Evolutionary conservation across 1,140 invertebrate species (phyloP).

Genomic region (Drosophila kurseongensis): DNA sequence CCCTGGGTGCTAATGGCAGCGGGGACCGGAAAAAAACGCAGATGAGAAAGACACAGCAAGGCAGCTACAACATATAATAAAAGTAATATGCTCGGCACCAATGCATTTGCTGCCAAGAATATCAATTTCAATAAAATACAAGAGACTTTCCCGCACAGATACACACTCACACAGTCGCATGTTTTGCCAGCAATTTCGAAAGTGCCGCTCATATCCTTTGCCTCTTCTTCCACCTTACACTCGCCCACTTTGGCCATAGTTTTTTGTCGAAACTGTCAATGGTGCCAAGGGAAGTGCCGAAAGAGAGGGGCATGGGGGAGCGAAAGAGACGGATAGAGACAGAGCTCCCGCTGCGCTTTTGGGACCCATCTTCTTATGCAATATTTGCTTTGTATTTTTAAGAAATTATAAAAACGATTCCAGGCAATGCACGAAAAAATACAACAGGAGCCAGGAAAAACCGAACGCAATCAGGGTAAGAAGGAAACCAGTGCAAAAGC

Average conservation of each 20-base stretch:
- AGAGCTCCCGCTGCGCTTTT: conserved; percentile 64
- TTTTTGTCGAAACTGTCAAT: conserved; percentile 81
- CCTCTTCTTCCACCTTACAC: conserved; percentile 42
- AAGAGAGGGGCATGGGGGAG: not conserved
- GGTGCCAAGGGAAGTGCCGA: conserved; percentile 67
- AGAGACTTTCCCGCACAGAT: conserved; percentile 44
- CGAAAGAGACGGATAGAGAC: conserved; percentile 1
- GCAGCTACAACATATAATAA: conserved; percentile 77
- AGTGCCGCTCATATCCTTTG: conserved; percentile 55
- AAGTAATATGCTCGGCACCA: conserved; percentile 81
- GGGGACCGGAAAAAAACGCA: conserved; percentile 18
- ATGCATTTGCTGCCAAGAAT: conserved; percentile 80
- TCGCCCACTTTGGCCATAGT: conserved; percentile 59
- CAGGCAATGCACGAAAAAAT: conserved; percentile 26
- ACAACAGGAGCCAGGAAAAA: conserved; percentile 10
- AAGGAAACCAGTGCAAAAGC: conserved; percentile 15
- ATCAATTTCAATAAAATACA: conserved; percentile 83
- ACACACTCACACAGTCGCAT: conserved; percentile 45
- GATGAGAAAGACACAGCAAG: conserved; percentile 48
- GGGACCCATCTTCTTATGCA: conserved; percentile 55
- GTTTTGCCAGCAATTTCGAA: conserved; percentile 68
- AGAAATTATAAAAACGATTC: conserved; percentile 76
- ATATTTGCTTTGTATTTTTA: conserved; percentile 82
- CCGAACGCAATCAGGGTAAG: conserved; percentile 21
- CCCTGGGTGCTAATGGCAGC: conserved; percentile 23